phyloP scores from a whole-genome alignment of 2,797 vertebrate genomes.

The Pyrocephalus nanus region DNA sequence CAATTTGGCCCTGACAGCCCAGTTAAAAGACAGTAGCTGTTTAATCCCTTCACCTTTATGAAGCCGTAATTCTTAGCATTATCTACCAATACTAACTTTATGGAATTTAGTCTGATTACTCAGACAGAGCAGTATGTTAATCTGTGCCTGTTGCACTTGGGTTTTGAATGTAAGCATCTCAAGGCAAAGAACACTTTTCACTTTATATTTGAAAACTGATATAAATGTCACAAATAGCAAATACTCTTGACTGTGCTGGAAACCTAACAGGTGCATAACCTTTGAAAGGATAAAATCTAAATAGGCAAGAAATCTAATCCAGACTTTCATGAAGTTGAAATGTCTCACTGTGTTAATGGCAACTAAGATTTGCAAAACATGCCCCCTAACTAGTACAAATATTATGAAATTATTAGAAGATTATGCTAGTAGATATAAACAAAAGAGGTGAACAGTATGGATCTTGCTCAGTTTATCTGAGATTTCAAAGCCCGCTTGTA shows the following conservation, averaged over 20 bases:
- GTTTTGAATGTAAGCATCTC: background rate
- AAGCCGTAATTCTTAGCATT: background rate
- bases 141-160: background rate
- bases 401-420: background rate
- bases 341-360: background rate
- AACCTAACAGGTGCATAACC: background rate
- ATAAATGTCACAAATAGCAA: background rate
- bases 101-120: background rate
- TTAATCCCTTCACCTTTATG: constrained; percentile 43
- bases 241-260: background rate
- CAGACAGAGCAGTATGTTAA: background rate
- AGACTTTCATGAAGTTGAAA: background rate
- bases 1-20: constrained; percentile 45
- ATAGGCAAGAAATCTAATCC: background rate
- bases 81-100: background rate
- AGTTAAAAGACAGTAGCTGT: constrained; percentile 50
- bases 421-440: background rate
- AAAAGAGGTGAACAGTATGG: background rate
- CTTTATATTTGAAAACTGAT: background rate
- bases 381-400: background rate
- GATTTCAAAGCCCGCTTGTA: background rate
- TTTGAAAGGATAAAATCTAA: background rate
- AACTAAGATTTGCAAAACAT: background rate
- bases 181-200: background rate
- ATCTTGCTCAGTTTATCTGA: background rate